Evolutionary conservation across 2,888 invertebrate genomes (phyloP).

Genomic region (Anoncus sp.): DNA sequence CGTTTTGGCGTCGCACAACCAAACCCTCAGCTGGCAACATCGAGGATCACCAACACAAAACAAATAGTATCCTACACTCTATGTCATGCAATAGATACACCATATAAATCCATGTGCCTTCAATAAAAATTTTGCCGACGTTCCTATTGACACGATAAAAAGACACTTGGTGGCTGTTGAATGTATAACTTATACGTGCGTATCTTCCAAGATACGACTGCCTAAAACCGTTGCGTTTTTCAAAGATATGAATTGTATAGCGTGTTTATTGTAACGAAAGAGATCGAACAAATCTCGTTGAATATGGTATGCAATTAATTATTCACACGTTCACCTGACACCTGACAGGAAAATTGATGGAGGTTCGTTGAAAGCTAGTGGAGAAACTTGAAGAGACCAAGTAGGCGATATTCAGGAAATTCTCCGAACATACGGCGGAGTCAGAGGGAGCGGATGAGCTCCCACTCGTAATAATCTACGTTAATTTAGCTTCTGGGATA

Average conservation of each 20-base stretch:
- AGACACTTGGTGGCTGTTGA: conserved; percentile 71
- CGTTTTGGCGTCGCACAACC: conserved; percentile 17
- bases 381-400: conserved; percentile 45
- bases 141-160: conserved; percentile 76
- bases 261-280: conserved; percentile 7
- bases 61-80: background rate
- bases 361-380: conserved; percentile 25
- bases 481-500: conserved; percentile 82
- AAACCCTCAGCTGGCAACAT: conserved; percentile 18
- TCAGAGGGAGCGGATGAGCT: conserved; percentile 71
- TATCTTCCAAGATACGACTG: too few relatives aligned
- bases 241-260: conserved; percentile 26
- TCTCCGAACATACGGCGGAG: conserved; percentile 41
- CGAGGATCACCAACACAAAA: conserved; percentile 23
- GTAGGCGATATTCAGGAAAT: conserved; percentile 38
- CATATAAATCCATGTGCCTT: conserved; percentile 54
- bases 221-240: too few relatives aligned
- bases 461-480: conserved; percentile 82
- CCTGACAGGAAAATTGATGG: background rate
- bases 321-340: background rate
- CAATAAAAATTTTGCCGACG: conserved; percentile 73
- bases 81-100: background rate
- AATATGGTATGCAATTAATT: conserved; percentile 57
- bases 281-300: conserved; percentile 62
- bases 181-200: too few relatives aligned